Evolutionary conservation across 2,888 invertebrate species (phyloP).

Genomic region (Andrena minutula): DNA sequence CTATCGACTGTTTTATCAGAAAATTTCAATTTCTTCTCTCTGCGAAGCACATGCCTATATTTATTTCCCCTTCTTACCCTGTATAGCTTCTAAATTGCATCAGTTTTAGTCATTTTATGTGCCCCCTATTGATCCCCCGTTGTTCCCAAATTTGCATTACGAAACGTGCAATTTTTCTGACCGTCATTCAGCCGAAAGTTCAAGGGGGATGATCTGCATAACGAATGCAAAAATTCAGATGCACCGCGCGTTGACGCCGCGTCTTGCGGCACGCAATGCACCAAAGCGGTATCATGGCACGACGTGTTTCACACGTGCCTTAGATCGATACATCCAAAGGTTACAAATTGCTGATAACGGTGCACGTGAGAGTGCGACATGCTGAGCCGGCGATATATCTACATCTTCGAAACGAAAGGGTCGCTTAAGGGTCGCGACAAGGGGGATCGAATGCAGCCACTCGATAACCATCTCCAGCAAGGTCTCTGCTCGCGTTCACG

Average conservation of each 20-base stretch:
- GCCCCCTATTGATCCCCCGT: background rate
- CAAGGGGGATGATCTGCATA: conserved; percentile 40
- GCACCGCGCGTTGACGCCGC: conserved; percentile 30
- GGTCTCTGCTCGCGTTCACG: background rate
- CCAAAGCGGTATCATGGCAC: conserved; percentile 31
- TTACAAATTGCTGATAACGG: conserved; percentile 46
- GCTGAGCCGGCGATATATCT: conserved; percentile 32
- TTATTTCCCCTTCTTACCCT: too few relatives aligned
- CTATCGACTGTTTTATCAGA: too few relatives aligned
- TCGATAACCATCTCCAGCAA: conserved; percentile 24
- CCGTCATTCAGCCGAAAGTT: conserved; percentile 22
- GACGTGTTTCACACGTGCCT: conserved; percentile 43
- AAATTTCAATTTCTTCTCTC: too few relatives aligned
- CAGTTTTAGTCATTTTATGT: too few relatives aligned
- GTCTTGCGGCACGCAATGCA: conserved; percentile 58
- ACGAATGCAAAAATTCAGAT: conserved; percentile 57
- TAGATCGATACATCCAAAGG: conserved; percentile 60
- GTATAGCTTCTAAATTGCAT: too few relatives aligned
- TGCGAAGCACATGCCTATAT: too few relatives aligned
- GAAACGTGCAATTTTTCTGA: background rate
- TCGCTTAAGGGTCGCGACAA: background rate
- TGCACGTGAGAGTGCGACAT: background rate
- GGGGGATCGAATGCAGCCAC: conserved; percentile 20
- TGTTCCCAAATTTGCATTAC: background rate
- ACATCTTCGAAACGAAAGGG: conserved; percentile 11